Evolutionary conservation across 2,113 vertebrate species (phyloP).

Genomic region (Anolis carolinensis): DNA sequence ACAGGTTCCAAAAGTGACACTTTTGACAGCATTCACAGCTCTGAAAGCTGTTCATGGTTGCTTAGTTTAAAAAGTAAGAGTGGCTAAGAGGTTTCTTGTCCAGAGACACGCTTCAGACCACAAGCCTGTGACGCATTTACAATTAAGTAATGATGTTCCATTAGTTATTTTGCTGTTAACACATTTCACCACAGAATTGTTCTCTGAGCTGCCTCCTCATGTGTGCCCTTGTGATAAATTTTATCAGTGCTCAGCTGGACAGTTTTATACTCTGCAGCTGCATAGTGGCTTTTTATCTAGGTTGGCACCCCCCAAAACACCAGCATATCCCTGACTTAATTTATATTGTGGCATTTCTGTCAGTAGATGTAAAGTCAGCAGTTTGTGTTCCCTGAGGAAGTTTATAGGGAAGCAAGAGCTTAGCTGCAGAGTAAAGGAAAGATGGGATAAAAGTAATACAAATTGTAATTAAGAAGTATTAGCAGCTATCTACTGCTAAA

Average conservation of each 20-base stretch:
- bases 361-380: constrained; percentile 80
- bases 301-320: constrained; percentile 45
- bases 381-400: constrained; percentile 74
- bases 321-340: constrained; percentile 62
- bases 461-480: constrained; percentile 57
- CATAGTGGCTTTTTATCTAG: constrained; percentile 79
- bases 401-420: constrained; percentile 74
- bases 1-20: constrained; percentile 3
- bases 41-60: neutral
- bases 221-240: constrained; percentile 76
- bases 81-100: neutral
- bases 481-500: constrained; percentile 35
- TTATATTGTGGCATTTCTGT: constrained; percentile 74
- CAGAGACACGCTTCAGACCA: constrained; percentile 10
- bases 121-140: neutral
- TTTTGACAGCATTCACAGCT: neutral
- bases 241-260: constrained; percentile 76
- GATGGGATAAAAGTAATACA: constrained; percentile 74
- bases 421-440: constrained; percentile 75
- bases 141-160: constrained; percentile 52
- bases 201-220: constrained; percentile 57
- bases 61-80: constrained; percentile 31
- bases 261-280: constrained; percentile 53
- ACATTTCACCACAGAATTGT: constrained; percentile 70
- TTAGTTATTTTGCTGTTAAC: constrained; percentile 65